Base-by-base conservation (phyloP, 2,888 invertebrate genomes). In the Scrobipalpa costella region DNA sequence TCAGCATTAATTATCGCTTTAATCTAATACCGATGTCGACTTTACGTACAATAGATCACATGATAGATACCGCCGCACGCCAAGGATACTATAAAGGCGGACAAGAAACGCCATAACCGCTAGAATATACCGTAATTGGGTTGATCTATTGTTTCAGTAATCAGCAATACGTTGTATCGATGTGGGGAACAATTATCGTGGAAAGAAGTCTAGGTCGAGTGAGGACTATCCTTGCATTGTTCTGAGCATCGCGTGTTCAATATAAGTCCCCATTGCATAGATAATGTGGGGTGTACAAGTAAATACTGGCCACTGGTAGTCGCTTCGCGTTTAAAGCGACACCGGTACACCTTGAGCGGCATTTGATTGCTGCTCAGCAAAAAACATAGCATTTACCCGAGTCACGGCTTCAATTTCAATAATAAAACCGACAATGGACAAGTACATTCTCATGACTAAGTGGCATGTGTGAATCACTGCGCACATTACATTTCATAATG, bases 1-100 rank as follows among this genome's bases (percentile, higher is more conserved):
- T 91, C 90, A 90, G 88, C 90, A 90, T 90, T 90, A 90, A 90
- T 90, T 90, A 90, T 90, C 87, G 86, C 84, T 88, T 83, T 88
- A 90, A 90, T 90, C 90, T 90, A 81, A 85, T 85, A 86, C 84
- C 88, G 86, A 87, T 86, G 87, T 86, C 83, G 88, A 82, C 77
- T 82, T 79, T 81, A 83, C 60, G 60, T 85, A 90, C 90, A 90
- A 90, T 90, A 90, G 90, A 90, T 90, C 90, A 90, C 90, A 88
- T 89, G 88, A 88, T 88, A 88, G 89, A 88, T 90, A 88, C 78
- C 81, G 77, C 79, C 79, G 79, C 84, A 84, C 83, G 85, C 86
- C 88, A 89, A 90, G 90, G 90, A 87, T 86, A 88, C 85, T 84
- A 85, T 82, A 80, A 83, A 73, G 73, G 72, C 70, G 69, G 72